phyloP scores from a whole-genome alignment of 2,113 vertebrate species.

The Microcebus jonahi region DNA sequence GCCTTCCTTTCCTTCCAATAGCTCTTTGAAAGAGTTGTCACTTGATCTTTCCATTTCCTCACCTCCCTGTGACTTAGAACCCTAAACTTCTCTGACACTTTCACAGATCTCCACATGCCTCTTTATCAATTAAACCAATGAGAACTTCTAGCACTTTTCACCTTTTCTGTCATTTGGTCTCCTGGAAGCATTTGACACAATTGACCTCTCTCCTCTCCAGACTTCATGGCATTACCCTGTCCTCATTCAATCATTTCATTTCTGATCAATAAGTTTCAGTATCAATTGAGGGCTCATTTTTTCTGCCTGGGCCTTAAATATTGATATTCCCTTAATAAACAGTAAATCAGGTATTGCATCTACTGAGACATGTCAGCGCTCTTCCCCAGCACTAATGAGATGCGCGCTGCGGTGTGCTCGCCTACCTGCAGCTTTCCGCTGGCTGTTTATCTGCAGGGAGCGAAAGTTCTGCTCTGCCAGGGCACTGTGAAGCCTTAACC shows the following conservation, averaged over 20 bases:
- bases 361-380: neutral
- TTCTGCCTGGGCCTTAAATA: neutral
- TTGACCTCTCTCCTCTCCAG: neutral
- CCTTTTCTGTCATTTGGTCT: neutral
- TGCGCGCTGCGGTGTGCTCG: accelerated
- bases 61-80: neutral
- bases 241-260: neutral
- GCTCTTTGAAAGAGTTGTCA: neutral
- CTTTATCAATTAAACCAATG: neutral
- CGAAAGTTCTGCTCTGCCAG: accelerated
- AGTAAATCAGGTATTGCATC: neutral
- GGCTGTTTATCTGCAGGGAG: neutral
- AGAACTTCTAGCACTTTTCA: neutral
- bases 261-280: neutral
- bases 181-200: neutral
- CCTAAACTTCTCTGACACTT: neutral
- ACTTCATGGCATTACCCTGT: neutral
- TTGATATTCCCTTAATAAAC: neutral
- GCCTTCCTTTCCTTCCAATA: neutral
- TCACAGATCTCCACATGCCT: neutral
- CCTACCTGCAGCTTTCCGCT: neutral
- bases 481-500: neutral
- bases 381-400: neutral
- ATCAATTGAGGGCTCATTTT: neutral
- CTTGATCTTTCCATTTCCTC: neutral